These are phyloP conservation scores for Rhyacophila evoluta DNA, from an alignment of 2,888 invertebrate genomes.

Conservation along the genomic window DNA sequence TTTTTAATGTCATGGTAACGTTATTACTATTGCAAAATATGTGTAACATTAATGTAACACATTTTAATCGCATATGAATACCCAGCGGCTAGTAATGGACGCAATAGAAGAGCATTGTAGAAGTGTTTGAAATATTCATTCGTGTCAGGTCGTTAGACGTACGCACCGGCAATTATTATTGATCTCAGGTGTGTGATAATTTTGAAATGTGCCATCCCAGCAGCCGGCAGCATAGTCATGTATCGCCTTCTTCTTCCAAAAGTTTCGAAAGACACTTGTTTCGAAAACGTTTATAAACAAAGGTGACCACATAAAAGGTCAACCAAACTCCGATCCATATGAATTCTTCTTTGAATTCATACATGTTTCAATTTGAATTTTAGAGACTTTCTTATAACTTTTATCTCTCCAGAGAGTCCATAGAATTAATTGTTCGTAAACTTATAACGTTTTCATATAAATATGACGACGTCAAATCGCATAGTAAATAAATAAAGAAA, in stretches of 20 bases:
- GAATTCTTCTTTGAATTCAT: too few species aligned
- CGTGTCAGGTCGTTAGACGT: slow-evolving; percentile 14
- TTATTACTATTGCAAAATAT: not conserved
- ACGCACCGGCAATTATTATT: slow-evolving; percentile 10
- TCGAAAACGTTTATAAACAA: not conserved
- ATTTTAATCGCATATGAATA: not conserved
- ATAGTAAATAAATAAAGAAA: too few species aligned
- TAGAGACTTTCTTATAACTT: too few species aligned
- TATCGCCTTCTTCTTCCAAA: not conserved
- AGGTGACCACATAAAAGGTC: slow-evolving; percentile 22
- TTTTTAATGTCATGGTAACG: not conserved
- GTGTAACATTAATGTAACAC: not conserved
- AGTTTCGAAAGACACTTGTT: slow-evolving; percentile 9
- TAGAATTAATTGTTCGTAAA: too few species aligned
- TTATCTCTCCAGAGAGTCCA: too few species aligned
- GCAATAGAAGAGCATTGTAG: too few species aligned
- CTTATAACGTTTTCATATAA: too few species aligned
- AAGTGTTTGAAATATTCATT: not conserved
- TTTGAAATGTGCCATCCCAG: not conserved
- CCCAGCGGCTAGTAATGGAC: not conserved
- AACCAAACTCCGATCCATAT: not conserved
- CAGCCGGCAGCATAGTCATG: not conserved
- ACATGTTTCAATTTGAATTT: too few species aligned
- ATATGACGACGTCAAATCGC: too few species aligned
- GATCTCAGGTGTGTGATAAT: slow-evolving; percentile 32